Percentiles rank a stretch among this genome's conserved stretches.
Conservation (phyloP, 2,797 vertebrate species). For the Aselliscus stoliczkanus region DNA sequence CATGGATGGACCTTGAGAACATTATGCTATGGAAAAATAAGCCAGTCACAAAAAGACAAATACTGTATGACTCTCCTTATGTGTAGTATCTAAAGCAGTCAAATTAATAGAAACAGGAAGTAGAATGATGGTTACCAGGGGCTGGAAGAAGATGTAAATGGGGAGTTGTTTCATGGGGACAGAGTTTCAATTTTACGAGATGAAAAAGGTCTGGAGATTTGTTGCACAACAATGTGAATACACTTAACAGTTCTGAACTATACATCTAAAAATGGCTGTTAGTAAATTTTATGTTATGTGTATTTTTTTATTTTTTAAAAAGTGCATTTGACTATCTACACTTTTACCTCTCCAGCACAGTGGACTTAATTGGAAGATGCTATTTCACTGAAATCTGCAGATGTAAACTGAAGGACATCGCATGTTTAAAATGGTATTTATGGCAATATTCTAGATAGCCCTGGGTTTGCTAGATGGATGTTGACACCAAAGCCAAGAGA, state of each 20-base stretch:
- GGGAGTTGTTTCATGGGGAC: background rate
- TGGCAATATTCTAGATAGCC: background rate
- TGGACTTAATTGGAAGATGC: constrained; percentile 96
- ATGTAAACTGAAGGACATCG: constrained; percentile 96
- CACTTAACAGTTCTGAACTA: background rate
- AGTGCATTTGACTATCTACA: background rate
- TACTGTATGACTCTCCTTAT: background rate
- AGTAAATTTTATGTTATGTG: background rate
- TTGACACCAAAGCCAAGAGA: constrained; percentile 30
- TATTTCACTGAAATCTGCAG: constrained; percentile 96
- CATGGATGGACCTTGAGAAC: background rate
- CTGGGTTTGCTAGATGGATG: constrained; percentile 29
- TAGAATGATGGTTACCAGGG: background rate
- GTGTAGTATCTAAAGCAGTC: background rate
- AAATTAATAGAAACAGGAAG: background rate
- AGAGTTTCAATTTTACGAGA: background rate
- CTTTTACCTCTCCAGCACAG: constrained; percentile 83
- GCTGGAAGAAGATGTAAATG: background rate
- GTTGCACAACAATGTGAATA: background rate
- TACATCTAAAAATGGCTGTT: background rate
- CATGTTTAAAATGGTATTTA: constrained; percentile 95
- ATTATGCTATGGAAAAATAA: constrained; percentile 18
- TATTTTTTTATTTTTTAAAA: constrained; percentile 24
- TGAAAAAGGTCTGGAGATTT: background rate
- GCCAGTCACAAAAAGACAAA: constrained; percentile 14